Conservation (phyloP, 2,888 invertebrate species). For the Ischnura elegans region DNA sequence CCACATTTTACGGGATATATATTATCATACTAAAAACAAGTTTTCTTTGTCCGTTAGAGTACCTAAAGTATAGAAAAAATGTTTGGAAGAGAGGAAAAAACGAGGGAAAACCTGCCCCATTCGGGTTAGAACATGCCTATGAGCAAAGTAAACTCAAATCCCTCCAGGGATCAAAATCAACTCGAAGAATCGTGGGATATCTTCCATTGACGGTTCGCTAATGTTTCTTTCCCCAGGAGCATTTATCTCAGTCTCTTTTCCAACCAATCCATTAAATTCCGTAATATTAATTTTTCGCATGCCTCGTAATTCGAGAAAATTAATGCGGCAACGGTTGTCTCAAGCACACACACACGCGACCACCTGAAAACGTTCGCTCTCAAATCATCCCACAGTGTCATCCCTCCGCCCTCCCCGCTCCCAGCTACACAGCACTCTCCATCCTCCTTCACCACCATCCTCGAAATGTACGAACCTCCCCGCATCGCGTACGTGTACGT, state of each 20-base stretch:
- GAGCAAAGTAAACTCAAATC: background rate
- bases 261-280: background rate
- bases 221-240: background rate
- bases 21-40: background rate
- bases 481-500: background rate
- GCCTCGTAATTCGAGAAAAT: slow-evolving; percentile 18
- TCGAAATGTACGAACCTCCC: background rate
- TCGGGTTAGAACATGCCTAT: too few relatives aligned
- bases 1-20: background rate
- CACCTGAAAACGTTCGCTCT: background rate
- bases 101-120: background rate
- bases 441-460: background rate
- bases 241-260: background rate
- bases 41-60: too few relatives aligned
- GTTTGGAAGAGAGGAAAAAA: too few relatives aligned
- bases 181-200: slow-evolving; percentile 13
- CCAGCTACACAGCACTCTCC: background rate
- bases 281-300: background rate
- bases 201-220: background rate
- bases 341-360: background rate
- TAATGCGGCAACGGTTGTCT: background rate
- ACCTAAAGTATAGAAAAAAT: too few relatives aligned
- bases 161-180: background rate
- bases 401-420: background rate
- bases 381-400: background rate